These are phyloP conservation scores for Crotalus horridus DNA, from an alignment of 2,113 vertebrate species.

Conservation along the genomic window DNA sequence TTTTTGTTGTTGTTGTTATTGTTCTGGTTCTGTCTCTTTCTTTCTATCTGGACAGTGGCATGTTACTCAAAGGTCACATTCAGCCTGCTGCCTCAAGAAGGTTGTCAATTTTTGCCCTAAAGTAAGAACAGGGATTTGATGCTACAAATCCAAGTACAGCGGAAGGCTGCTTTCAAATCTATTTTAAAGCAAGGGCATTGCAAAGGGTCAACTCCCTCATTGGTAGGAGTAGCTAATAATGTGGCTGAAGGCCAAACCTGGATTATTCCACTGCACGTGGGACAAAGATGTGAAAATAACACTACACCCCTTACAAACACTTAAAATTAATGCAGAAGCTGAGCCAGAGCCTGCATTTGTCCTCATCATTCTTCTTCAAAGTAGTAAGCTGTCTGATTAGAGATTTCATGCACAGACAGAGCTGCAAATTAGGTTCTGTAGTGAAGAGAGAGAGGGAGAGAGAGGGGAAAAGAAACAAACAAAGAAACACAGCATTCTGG, in stretches of 20 bases:
- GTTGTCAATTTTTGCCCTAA: background rate
- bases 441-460: background rate
- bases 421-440: slow-evolving; percentile 37
- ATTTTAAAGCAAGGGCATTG: background rate
- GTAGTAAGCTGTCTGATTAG: slow-evolving; percentile 8
- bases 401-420: slow-evolving; percentile 27
- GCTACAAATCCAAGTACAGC: background rate
- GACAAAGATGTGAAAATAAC: background rate
- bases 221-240: background rate
- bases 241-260: background rate
- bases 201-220: background rate
- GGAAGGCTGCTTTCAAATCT: background rate
- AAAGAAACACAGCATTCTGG: background rate
- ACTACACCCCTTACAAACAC: slow-evolving; percentile 1
- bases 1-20: background rate
- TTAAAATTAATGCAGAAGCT: background rate
- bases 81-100: background rate
- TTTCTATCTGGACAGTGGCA: background rate
- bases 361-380: slow-evolving; percentile 28
- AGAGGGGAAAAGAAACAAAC: background rate
- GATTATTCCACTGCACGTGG: background rate
- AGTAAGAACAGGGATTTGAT: background rate
- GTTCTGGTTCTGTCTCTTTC: background rate
- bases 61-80: background rate
- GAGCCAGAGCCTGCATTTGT: slow-evolving; percentile 3